Percentiles rank a stretch among this genome's conserved stretches.
These are phyloP conservation scores for Sebastes steindachneri DNA, from an alignment of 2,797 vertebrate genomes.

Conservation along the genomic window DNA sequence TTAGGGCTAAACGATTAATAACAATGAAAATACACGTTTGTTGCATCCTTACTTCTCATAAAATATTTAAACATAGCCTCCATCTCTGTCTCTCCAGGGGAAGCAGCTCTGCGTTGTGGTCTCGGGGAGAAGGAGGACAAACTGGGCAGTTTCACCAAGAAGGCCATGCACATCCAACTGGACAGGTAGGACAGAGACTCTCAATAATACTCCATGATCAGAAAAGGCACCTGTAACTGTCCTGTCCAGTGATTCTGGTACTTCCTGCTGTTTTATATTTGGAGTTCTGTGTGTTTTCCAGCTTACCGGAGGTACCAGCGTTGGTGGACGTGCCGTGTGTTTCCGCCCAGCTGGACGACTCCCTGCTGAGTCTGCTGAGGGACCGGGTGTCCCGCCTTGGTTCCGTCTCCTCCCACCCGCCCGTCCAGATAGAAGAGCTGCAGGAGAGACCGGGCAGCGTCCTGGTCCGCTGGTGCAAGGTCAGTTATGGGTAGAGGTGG, in stretches of 20 bases:
- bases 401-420: slow-evolving; percentile 91
- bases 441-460: slow-evolving; percentile 93
- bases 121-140: slow-evolving; percentile 89
- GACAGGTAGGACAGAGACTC: slow-evolving; percentile 87
- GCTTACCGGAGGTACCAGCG: slow-evolving; percentile 95
- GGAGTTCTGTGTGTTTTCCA: slow-evolving; percentile 53
- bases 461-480: slow-evolving; percentile 97
- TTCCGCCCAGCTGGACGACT: slow-evolving; percentile 95
- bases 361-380: slow-evolving; percentile 88
- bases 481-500: slow-evolving; percentile 55
- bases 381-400: slow-evolving; percentile 89
- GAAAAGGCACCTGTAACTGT: no score
- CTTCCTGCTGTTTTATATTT: background rate
- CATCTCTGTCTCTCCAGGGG: slow-evolving; percentile 83
- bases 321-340: slow-evolving; percentile 95
- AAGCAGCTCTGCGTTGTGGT: slow-evolving; percentile 90
- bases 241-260: background rate
- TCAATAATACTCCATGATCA: background rate
- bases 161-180: slow-evolving; percentile 95
- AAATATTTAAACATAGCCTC: background rate
- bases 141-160: slow-evolving; percentile 93
- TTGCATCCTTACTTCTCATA: background rate
- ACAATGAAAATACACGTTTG: background rate
- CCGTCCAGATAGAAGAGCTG: slow-evolving; percentile 95
- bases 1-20: background rate